These are phyloP conservation scores for Ciconia maguari DNA, from an alignment of 2,113 vertebrate genomes.

Conservation along the genomic window DNA sequence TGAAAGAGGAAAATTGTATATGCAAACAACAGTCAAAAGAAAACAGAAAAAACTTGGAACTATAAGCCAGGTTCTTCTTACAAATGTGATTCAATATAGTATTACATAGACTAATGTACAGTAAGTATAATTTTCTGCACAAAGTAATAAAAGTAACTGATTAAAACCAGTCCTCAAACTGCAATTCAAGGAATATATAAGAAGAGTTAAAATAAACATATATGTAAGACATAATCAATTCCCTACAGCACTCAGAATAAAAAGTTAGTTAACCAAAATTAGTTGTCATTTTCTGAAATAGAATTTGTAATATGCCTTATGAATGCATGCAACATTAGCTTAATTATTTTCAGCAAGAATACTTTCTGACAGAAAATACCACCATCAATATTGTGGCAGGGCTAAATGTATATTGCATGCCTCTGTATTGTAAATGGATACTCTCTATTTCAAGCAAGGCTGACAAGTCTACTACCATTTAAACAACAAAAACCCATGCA, in stretches of 20 bases:
- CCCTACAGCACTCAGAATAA: background rate
- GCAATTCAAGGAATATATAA: background rate
- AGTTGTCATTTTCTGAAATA: background rate
- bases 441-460: background rate
- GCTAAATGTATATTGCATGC: background rate
- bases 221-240: background rate
- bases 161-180: background rate
- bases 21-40: background rate
- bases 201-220: background rate
- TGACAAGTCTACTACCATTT: background rate
- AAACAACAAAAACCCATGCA: background rate
- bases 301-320: background rate
- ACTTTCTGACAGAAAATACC: background rate
- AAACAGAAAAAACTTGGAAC: background rate
- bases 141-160: background rate
- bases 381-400: background rate
- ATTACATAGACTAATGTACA: background rate
- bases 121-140: background rate
- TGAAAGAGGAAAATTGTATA: background rate
- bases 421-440: background rate
- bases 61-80: background rate
- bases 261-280: background rate
- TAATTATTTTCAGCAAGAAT: background rate
- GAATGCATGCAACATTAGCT: background rate
- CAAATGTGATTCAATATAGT: background rate